Evolutionary conservation across 2,888 invertebrate genomes (phyloP), one percentile per base, ranked within the genome.

Genomic region (Acrocera orbiculus): DNA sequence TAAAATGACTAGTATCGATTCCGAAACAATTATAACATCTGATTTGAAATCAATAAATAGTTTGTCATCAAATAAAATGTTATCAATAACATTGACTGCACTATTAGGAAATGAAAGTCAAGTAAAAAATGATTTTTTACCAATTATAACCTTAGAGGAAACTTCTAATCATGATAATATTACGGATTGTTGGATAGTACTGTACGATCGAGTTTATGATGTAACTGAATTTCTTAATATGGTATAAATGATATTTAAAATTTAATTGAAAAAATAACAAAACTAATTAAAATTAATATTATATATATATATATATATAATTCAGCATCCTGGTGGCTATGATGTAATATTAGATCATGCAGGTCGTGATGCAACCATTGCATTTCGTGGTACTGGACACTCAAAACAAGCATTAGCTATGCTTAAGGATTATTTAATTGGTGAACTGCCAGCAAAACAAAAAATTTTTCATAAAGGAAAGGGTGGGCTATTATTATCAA

Each of bases 201-300:
- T 89, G 29, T 81, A 79, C 54, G 86, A 89, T 61, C 73, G 78
- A 36, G 79, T 89, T 9, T 87, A 85, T 54, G 76, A 87, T 50
- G 69, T 85, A 32, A 78, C 85, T 2, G 64, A 67, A 23, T 85
- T 87, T 53, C 54, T 87, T 26, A 62, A 69, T 42, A 69, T 72
- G 66, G 76, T 76, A 57, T 7, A 15, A 16, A 10, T 27, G 10
- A 27, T 16, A 27, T n/a, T n/a, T n/a, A n/a, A n/a, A n/a, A n/a
- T n/a, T n/a, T n/a, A 16, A 30, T 27, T 35, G 35, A 26, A 33
- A 32, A 25, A 5, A 23, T 11, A 38, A 34, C 32, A 16, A 20
- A 30, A 9, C 16, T 13, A 15, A 9, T 20, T 3, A 11, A n/a
- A 16, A 11, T 5, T 16, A 27, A 11, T 26, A 26, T 16, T 4